phyloP scores from a whole-genome alignment of 1,140 invertebrate genomes.

The Apolygus lucorum region DNA sequence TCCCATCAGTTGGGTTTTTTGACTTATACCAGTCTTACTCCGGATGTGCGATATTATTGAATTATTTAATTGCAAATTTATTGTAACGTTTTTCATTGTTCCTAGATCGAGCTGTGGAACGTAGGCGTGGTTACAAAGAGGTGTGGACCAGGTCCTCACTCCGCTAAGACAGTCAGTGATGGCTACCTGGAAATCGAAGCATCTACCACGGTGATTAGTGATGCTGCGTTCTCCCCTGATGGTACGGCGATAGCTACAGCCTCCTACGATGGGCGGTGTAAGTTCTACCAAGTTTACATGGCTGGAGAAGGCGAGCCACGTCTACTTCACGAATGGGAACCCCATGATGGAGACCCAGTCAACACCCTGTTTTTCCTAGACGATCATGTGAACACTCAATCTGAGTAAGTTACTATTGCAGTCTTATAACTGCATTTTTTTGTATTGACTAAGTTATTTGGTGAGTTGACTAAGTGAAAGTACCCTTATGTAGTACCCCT shows the following conservation, averaged over 20 bases:
- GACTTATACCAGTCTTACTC: too few relatives aligned
- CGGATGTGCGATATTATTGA: too few relatives aligned
- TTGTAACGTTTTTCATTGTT: conserved; percentile 28
- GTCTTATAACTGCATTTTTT: too few relatives aligned
- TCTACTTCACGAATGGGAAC: conserved; percentile 83
- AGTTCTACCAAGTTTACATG: conserved; percentile 79
- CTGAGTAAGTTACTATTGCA: not conserved
- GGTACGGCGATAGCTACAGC: conserved; percentile 85
- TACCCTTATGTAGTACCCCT: too few relatives aligned
- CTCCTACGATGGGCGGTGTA: conserved; percentile 74
- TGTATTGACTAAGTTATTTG: too few relatives aligned
- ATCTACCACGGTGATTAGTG: conserved; percentile 62
- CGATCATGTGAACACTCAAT: conserved; percentile 43
- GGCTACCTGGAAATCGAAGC: conserved; percentile 57
- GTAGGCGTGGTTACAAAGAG: conserved; percentile 45
- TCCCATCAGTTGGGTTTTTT: too few relatives aligned
- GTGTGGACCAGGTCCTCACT: conserved; percentile 43
- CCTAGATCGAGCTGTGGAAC: conserved; percentile 55
- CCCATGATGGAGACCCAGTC: conserved; percentile 75
- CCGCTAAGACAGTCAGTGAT: conserved; percentile 43
- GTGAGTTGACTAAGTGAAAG: too few relatives aligned
- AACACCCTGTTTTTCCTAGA: conserved; percentile 85
- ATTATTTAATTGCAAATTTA: too few relatives aligned
- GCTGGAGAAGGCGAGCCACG: conserved; percentile 53
- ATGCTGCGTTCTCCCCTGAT: conserved; percentile 86